These are phyloP conservation scores for Picus viridis DNA, from an alignment of 2,797 vertebrate genomes.

Conservation along the genomic window DNA sequence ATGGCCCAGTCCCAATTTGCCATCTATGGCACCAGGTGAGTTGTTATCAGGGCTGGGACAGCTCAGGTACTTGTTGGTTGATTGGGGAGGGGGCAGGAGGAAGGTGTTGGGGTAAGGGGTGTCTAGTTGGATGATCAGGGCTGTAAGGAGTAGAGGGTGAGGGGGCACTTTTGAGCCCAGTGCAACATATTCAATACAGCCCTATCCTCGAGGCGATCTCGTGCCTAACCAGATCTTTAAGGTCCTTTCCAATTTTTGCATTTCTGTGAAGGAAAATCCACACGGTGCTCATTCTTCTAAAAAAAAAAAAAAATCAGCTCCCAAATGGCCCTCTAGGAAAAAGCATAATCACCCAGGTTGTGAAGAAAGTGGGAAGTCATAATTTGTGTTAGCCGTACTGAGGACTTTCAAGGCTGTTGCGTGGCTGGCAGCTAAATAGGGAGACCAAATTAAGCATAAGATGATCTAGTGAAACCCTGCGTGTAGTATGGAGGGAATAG, in stretches of 20 bases:
- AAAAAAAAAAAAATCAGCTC: background rate
- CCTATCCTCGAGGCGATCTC: fast-evolving
- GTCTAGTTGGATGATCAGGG: background rate
- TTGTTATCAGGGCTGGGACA: background rate
- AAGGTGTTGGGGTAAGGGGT: no score
- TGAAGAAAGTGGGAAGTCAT: fast-evolving
- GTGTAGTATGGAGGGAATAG: background rate
- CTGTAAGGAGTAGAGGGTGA: background rate
- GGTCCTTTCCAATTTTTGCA: no score
- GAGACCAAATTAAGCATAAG: fast-evolving
- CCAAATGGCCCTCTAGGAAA: background rate
- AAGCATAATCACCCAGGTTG: background rate
- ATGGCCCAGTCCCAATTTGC: background rate
- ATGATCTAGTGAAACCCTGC: background rate
- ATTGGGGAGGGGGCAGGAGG: fast-evolving
- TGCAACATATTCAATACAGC: fast-evolving
- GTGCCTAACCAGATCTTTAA: background rate
- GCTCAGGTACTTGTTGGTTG: background rate
- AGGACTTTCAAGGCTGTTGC: no score
- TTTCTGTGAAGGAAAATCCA: background rate
- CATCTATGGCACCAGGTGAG: background rate
- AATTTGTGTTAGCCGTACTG: background rate
- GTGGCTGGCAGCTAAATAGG: background rate
- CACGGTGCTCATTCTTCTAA: background rate
- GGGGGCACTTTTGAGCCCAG: background rate